Base-by-base conservation (phyloP, 1,140 invertebrate genomes). In the Eciton burchellii region DNA sequence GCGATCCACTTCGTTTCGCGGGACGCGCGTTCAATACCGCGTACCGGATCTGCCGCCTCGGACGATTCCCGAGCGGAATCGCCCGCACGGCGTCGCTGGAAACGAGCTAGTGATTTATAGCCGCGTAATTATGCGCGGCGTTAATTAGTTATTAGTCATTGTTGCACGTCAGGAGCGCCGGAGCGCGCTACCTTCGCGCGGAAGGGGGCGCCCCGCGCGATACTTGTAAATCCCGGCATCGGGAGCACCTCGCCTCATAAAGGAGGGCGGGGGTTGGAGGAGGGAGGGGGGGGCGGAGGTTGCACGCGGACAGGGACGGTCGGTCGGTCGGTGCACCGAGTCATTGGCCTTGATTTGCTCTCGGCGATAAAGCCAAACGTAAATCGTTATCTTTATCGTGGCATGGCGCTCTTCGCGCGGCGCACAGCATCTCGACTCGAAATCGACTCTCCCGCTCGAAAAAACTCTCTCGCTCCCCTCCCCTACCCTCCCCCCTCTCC, bases 311-410 rank as follows among this genome's bases (percentile, higher is more conserved):
- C n/a, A 81, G 56, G 62, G 62, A 21, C 29, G 26, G 56, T n/a
- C n/a, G n/a, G n/a, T n/a, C n/a, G 76, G 65, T 24, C 49, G 52
- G 72, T 60, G 74, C 71, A 77, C 82, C 83, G 82, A 89, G 87
- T 89, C 88, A 90, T 89, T 88, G 85, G 85, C 85, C 85, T 65
- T 84, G 71, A 70, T 68, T 85, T n/a, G n/a, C n/a, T 86, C 56
- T 52, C 59, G 54, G 63, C 79, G 81, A 88, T 86, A 76, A 87
- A 83, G 76, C 71, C 52, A 82, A 86, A 83, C 72, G 83, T 89
- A 90, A 89, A 90, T 90, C 85, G 81, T 90, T 88, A 85, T 90
- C 85, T 91, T 89, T 89, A 87, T 81, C 71, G 63, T 70, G 45
- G 21, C 72, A 57, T 47, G 29, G 82, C 24, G 59, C 65, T 86